Conservation (phyloP, 1,140 invertebrate species). For the Solen grandis region DNA sequence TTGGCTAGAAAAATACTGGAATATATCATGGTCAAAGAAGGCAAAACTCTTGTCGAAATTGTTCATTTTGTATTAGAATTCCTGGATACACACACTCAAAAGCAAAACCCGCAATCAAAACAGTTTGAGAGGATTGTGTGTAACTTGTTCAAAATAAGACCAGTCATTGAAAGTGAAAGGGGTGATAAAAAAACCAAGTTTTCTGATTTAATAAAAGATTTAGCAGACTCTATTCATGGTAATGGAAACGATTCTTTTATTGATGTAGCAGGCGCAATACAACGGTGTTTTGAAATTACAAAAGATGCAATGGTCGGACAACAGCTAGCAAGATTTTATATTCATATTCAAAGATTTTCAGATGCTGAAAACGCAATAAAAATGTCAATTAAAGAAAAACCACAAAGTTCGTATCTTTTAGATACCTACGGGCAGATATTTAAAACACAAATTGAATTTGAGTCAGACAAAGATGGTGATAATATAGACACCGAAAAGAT, state of each 20-base stretch:
- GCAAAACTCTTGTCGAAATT: slow-evolving; percentile 8
- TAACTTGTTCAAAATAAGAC: slow-evolving; percentile 45
- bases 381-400: slow-evolving; percentile 6
- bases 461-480: slow-evolving; percentile 21
- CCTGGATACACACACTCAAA: background rate
- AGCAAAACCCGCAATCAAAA: slow-evolving; percentile 43
- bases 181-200: slow-evolving; percentile 25
- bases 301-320: slow-evolving; percentile 43
- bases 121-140: slow-evolving; percentile 32
- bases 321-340: slow-evolving; percentile 30
- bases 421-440: slow-evolving; percentile 46
- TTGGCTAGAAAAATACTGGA: slow-evolving; percentile 15
- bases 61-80: slow-evolving; percentile 12
- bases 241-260: background rate
- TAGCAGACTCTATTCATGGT: background rate
- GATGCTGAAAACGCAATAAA: slow-evolving; percentile 24
- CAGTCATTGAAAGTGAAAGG: slow-evolving; percentile 3
- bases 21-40: background rate
- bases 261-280: slow-evolving; percentile 7
- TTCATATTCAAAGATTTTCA: slow-evolving; percentile 16
- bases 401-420: slow-evolving; percentile 26
- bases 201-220: slow-evolving; percentile 22
- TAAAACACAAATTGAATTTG: too few species aligned
- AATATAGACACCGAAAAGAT: background rate
- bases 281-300: slow-evolving; percentile 39